phyloP scores from a whole-genome alignment of 2,797 vertebrate genomes.

The Mus spretus region DNA sequence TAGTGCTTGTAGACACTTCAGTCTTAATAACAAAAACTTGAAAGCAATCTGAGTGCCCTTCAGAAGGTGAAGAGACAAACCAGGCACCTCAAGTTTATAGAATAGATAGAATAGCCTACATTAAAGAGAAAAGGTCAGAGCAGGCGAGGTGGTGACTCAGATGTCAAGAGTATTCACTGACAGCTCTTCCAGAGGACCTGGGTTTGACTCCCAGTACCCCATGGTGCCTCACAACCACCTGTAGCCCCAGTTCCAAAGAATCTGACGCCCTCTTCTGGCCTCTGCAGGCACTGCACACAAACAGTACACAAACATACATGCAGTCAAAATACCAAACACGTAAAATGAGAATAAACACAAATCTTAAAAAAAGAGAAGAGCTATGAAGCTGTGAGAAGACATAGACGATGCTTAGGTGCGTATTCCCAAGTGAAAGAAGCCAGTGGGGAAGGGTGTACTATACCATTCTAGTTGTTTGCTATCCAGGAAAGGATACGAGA shows the following conservation, averaged over 20 bases:
- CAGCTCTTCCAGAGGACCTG: not conserved
- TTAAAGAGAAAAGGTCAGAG: not conserved
- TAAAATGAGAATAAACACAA: not conserved
- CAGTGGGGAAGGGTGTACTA: not conserved
- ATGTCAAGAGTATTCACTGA: not conserved
- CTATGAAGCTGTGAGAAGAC: not conserved
- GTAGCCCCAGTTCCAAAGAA: not conserved
- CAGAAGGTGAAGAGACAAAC: not conserved
- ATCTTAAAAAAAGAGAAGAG: not conserved
- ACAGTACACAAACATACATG: not conserved
- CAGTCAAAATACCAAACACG: not conserved
- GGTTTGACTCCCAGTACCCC: not conserved
- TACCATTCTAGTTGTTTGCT: not conserved
- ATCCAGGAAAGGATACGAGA: not conserved
- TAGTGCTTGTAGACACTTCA: not conserved
- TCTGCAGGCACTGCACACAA: not conserved
- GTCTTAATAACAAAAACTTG: not conserved
- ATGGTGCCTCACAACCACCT: not conserved
- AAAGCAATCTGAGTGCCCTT: not conserved
- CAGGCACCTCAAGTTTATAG: not conserved
- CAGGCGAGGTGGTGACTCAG: not conserved
- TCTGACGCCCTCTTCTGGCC: not conserved
- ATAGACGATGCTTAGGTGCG: not conserved
- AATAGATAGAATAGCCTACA: not conserved
- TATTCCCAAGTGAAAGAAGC: not conserved